Evolutionary conservation across 1,140 invertebrate species (phyloP).

Genomic region (Diachasmimorpha longicaudata): DNA sequence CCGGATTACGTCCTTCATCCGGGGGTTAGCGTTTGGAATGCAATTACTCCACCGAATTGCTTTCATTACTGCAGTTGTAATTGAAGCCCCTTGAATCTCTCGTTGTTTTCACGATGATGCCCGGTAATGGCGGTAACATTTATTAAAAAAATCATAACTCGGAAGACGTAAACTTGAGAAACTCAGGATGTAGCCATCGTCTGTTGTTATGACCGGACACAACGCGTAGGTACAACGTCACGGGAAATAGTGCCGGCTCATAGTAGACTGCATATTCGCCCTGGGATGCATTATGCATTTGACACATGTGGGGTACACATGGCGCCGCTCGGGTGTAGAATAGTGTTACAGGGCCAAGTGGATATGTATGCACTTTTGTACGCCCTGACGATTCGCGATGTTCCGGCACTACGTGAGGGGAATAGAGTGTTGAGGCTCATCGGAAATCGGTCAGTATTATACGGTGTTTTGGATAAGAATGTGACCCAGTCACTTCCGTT

Average conservation of each 20-base stretch:
- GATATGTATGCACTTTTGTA: conserved; percentile 20
- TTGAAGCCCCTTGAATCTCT: not conserved
- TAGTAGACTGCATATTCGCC: conserved; percentile 28
- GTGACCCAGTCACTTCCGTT: not conserved
- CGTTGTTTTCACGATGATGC: not conserved
- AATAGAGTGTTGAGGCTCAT: not conserved
- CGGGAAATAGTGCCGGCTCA: not conserved
- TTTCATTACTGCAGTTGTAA: too few species aligned
- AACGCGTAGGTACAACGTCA: not conserved
- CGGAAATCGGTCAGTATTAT: conserved; percentile 19
- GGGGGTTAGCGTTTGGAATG: not conserved
- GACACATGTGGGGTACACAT: conserved; percentile 36
- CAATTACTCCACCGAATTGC: too few species aligned
- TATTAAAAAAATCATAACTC: too few species aligned
- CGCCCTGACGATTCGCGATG: conserved; percentile 17
- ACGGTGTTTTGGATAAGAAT: not conserved
- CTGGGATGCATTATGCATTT: conserved; percentile 37
- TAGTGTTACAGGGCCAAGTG: conserved; percentile 18
- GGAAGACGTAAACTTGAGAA: too few species aligned
- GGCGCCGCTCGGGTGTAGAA: conserved; percentile 20
- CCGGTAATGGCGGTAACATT: too few species aligned
- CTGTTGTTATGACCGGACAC: not conserved
- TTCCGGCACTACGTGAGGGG: conserved; percentile 15
- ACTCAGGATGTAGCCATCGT: too few species aligned
- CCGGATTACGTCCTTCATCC: not conserved